Conservation (phyloP, 1,140 invertebrate genomes). For the Nasonia longicornis region DNA sequence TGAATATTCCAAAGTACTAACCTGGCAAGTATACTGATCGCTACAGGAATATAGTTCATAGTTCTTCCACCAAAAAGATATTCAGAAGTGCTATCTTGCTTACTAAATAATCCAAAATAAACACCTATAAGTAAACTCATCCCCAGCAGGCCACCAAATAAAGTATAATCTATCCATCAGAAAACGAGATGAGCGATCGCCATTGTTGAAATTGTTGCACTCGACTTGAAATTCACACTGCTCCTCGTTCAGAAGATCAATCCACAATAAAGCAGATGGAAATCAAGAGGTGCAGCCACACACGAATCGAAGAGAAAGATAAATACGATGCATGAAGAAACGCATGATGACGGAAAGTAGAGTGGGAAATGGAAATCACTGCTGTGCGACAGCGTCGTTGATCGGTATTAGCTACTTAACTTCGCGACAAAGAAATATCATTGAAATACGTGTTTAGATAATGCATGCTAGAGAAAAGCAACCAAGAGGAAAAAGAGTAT, state of each 20-base stretch:
- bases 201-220: neutral
- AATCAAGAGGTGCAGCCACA: neutral
- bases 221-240: neutral
- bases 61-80: constrained; percentile 87
- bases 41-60: constrained; percentile 84
- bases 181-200: constrained; percentile 54
- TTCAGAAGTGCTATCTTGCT: constrained; percentile 81
- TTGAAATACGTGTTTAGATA: too few relatives aligned
- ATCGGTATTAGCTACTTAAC: neutral
- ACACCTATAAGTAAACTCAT: constrained; percentile 81
- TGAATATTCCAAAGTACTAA: constrained; percentile 56
- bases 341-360: neutral
- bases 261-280: neutral
- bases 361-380: neutral
- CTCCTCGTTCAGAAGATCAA: neutral
- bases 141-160: constrained; percentile 77
- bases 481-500: too few relatives aligned
- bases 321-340: neutral
- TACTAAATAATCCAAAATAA: constrained; percentile 84
- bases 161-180: constrained; percentile 74
- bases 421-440: too few relatives aligned
- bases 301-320: too few relatives aligned
- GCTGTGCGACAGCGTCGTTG: neutral
- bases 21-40: constrained; percentile 84
- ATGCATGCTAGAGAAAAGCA: too few relatives aligned